Base-by-base conservation (phyloP, 2,888 invertebrate genomes). In the Clunio marinus region DNA sequence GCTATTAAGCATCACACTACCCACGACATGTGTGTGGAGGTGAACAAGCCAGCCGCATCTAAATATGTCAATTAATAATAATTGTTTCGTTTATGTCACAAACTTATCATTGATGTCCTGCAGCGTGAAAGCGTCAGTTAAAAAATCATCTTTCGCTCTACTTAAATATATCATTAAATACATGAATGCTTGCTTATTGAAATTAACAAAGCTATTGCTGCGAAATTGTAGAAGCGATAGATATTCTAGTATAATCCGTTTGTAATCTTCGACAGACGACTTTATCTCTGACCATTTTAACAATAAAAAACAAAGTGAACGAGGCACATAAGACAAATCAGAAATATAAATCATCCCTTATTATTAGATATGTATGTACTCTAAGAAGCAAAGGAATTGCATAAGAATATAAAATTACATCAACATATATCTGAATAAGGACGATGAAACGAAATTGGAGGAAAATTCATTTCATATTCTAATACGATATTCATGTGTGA, bases 51-150 rank as follows among this genome's bases (percentile, higher is more conserved):
- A 46, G 63, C 28, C 66, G 66, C 55, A 66, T 66, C 66, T 24
- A 66, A 66, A 66, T 66, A 55, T 66, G 51, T 66, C 66, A 66
- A 66, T 66, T 66, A 66, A 66, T 66, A 66, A 66, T 66, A 66
- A 66, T 66, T 66, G 66, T 51, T 55, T 22, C 66, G 28, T 22
- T 65, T 32, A 51, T 51, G 27, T 51, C 51, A 63, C 45, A 51
- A 8, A 20, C 55, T 35, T 55, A 66, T 24, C 46, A 41, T 22
- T 13, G 13, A 32, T 66, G 15, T 66, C 55, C 66, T 28, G 28
- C 32, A 55, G 51, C 66, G 51, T 51, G n/a, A n/a, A n/a, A n/a
- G n/a, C n/a, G n/a, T n/a, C n/a, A n/a, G n/a, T n/a, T n/a, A n/a
- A n/a, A n/a, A n/a, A n/a, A n/a, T n/a, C n/a, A n/a, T n/a, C n/a